These are phyloP conservation scores for Taenioides sp. DNA, from an alignment of 2,797 vertebrate species.

Conservation along the genomic window DNA sequence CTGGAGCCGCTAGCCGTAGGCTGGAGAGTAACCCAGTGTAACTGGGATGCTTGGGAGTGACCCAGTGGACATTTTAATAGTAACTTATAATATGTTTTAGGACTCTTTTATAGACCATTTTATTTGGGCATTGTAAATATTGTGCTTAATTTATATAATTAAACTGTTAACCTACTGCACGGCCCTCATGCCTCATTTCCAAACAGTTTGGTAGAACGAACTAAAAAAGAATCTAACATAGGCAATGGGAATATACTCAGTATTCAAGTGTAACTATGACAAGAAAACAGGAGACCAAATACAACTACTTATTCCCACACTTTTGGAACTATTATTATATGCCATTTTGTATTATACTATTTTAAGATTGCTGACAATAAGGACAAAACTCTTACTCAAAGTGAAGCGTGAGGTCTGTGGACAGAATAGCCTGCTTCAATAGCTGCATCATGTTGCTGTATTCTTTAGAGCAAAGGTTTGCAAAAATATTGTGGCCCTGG, in stretches of 20 bases:
- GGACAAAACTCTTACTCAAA: conserved; percentile 72
- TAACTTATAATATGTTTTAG: too few species aligned
- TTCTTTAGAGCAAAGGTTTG: conserved; percentile 81
- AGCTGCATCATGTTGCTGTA: conserved; percentile 85
- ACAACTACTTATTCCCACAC: neutral
- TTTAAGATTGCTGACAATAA: neutral
- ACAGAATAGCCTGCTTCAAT: conserved; percentile 82
- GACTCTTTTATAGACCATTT: too few species aligned
- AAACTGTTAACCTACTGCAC: too few species aligned
- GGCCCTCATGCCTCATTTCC: too few species aligned
- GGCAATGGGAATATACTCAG: neutral
- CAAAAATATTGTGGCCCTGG: conserved; percentile 85
- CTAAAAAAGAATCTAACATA: too few species aligned
- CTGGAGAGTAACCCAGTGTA: too few species aligned
- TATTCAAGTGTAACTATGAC: neutral
- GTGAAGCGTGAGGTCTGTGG: conserved; percentile 82
- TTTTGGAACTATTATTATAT: neutral
- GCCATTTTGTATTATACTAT: neutral
- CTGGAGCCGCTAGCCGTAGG: too few species aligned
- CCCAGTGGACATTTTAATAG: too few species aligned
- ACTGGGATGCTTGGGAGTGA: too few species aligned
- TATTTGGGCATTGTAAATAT: too few species aligned
- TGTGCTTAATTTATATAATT: too few species aligned
- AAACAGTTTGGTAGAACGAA: too few species aligned
- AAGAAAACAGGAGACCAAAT: neutral